Evolutionary conservation across 1,140 invertebrate genomes (phyloP).

Genomic region (Polypedilum pembai): DNA sequence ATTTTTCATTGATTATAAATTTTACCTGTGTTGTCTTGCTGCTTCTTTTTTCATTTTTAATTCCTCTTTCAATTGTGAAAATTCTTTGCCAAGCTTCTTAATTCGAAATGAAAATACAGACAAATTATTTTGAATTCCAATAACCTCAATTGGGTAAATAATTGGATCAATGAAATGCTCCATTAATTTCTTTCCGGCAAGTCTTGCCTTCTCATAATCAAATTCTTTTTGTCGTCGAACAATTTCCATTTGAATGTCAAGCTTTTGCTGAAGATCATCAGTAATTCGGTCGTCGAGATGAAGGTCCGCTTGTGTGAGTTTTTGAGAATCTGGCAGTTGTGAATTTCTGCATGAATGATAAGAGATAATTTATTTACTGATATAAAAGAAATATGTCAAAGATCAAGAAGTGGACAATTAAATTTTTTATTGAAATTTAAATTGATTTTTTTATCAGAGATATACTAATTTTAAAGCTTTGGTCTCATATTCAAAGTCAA

Average conservation of each 20-base stretch:
- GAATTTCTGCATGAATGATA: constrained; percentile 48
- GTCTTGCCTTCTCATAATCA: constrained; percentile 58
- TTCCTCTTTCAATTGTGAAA: constrained; percentile 48
- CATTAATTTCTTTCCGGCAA: constrained; percentile 62
- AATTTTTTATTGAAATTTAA: no score
- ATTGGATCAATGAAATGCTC: constrained; percentile 59
- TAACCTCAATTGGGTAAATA: constrained; percentile 46
- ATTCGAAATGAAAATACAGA: constrained; percentile 54
- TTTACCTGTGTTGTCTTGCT: no score
- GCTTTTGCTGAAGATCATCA: constrained; percentile 50
- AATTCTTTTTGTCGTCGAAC: constrained; percentile 53
- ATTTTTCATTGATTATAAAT: no score
- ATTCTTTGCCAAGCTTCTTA: constrained; percentile 51
- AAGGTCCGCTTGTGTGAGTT: constrained; percentile 50
- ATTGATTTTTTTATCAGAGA: no score
- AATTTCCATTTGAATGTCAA: constrained; percentile 52
- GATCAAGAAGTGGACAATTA: neutral
- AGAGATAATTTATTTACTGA: neutral
- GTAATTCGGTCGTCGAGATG: constrained; percentile 57
- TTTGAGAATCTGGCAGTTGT: constrained; percentile 50
- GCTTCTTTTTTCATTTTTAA: constrained; percentile 35
- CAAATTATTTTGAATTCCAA: constrained; percentile 38
- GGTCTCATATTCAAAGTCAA: no score
- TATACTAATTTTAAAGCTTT: no score
- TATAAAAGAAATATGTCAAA: neutral